Conservation (phyloP, 2,113 vertebrate genomes). For the Gracilinanus agilis region DNA sequence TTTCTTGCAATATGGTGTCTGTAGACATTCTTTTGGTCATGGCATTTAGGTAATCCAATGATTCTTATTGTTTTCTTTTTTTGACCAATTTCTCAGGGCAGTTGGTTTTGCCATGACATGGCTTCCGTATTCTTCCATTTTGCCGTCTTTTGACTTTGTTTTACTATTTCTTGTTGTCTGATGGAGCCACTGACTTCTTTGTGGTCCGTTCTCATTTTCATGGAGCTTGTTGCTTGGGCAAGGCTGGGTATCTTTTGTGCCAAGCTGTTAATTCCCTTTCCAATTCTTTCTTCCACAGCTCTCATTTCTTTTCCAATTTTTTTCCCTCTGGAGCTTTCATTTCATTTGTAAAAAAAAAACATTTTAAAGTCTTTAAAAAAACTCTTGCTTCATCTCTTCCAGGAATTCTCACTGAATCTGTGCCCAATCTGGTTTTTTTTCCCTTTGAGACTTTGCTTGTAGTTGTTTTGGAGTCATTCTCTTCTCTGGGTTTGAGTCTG, state of each 20-base stretch:
- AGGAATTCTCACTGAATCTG: not conserved
- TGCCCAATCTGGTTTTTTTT: not conserved
- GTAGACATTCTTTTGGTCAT: not conserved
- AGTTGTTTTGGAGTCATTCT: not conserved
- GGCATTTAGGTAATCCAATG: not conserved
- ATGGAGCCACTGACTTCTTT: too few relatives aligned
- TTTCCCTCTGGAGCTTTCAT: not conserved
- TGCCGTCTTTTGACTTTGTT: too few relatives aligned
- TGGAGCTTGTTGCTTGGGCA: not conserved
- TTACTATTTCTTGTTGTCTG: too few relatives aligned
- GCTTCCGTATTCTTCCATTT: too few relatives aligned
- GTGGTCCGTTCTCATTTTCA: not conserved
- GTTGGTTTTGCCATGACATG: too few relatives aligned
- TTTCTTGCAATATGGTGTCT: not conserved
- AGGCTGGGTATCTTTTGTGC: not conserved
- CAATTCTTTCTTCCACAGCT: not conserved
- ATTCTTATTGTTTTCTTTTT: not conserved
- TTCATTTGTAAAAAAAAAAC: not conserved
- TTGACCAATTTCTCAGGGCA: not conserved
- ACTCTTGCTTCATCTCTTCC: not conserved
- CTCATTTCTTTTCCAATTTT: not conserved
- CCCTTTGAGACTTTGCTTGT: not conserved
- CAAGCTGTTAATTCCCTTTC: not conserved
- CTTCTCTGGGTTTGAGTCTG: not conserved
- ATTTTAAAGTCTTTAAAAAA: not conserved